Evolutionary conservation across 2,797 vertebrate species (phyloP).

Genomic region (Pseudomugil tenellus): DNA sequence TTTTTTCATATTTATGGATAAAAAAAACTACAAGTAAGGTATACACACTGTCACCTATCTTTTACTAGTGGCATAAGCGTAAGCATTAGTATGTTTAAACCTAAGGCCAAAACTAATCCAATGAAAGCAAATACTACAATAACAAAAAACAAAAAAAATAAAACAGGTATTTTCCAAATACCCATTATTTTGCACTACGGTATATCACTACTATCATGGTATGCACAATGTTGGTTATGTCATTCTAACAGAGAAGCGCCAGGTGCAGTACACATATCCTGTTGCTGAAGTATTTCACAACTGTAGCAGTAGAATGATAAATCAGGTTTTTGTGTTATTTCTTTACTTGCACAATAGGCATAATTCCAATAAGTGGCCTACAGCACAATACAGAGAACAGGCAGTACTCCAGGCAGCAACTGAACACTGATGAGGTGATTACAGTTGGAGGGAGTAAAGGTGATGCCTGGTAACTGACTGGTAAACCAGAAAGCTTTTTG

Average conservation of each 20-base stretch:
- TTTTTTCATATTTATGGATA: no score
- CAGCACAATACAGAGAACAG: conserved; percentile 21
- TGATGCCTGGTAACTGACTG: conserved; percentile 43
- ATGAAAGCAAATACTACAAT: no score
- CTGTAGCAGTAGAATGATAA: conserved; percentile 15
- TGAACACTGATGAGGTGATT: conserved; percentile 65
- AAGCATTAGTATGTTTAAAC: no score
- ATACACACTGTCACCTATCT: no score
- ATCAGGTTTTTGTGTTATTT: conserved; percentile 10
- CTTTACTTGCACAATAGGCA: conserved; percentile 14
- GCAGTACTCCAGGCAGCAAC: conserved; percentile 31
- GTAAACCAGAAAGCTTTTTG: no score
- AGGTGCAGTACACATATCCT: no score
- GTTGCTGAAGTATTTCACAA: neutral
- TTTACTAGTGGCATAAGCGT: no score
- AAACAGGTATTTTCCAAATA: no score
- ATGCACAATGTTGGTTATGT: no score
- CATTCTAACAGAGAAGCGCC: neutral
- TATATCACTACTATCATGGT: no score
- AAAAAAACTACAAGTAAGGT: no score
- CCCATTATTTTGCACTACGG: no score
- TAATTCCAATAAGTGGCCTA: conserved; percentile 26
- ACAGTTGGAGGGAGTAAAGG: conserved; percentile 54
- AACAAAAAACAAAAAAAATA: neutral
- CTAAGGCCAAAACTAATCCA: neutral